phyloP scores from a whole-genome alignment of 2,797 vertebrate species.

The Lerista edwardsae region DNA sequence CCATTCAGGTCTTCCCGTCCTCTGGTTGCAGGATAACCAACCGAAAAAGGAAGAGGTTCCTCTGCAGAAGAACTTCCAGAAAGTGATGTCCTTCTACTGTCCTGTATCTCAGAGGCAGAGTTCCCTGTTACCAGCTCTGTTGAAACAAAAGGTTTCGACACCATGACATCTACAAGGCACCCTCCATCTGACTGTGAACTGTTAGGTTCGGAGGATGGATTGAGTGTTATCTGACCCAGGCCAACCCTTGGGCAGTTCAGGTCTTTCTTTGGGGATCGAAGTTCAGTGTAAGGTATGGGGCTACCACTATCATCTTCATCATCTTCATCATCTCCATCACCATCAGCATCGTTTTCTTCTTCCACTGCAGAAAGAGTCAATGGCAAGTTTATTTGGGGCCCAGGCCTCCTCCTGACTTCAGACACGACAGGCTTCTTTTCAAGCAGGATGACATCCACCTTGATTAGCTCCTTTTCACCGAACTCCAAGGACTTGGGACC shows the following conservation, averaged over 20 bases:
- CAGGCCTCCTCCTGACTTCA: background rate
- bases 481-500: background rate
- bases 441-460: background rate
- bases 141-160: background rate
- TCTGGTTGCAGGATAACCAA: background rate
- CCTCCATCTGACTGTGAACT: background rate
- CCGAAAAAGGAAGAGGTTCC: background rate
- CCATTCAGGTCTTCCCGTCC: fast-evolving
- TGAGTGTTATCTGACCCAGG: background rate
- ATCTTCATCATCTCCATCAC: slow-evolving; percentile 22
- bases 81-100: background rate
- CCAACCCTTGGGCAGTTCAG: background rate
- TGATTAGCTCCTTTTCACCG: background rate
- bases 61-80: slow-evolving; percentile 8
- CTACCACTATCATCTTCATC: slow-evolving; percentile 34
- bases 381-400: too few relatives aligned
- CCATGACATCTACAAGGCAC: slow-evolving; percentile 8
- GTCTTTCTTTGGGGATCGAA: slow-evolving; percentile 27
- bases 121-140: background rate
- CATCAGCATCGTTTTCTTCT: background rate
- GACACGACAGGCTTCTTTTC: background rate
- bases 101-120: background rate
- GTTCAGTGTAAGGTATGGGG: slow-evolving; percentile 47
- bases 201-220: background rate
- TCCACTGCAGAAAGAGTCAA: background rate